phyloP scores from a whole-genome alignment of 2,888 invertebrate genomes.

The Oxyteleia sp. region DNA sequence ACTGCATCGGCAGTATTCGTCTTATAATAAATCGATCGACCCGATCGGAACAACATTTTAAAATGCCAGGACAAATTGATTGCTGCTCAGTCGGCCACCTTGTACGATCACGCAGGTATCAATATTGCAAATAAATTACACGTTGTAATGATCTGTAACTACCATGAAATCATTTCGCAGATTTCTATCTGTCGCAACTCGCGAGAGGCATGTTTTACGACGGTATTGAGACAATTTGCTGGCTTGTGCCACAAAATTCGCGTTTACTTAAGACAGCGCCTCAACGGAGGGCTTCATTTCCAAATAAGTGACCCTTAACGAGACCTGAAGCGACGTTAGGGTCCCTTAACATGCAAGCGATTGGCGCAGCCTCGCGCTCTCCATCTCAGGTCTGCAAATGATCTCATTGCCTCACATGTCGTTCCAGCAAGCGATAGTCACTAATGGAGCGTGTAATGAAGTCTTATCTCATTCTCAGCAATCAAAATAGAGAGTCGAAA shows the following conservation, averaged over 20 bases:
- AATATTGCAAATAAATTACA: constrained; percentile 44
- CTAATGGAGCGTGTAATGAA: constrained; percentile 70
- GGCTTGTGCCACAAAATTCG: constrained; percentile 12
- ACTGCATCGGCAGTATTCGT: too few relatives aligned
- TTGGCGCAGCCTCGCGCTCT: constrained; percentile 15
- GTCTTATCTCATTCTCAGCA: constrained; percentile 60
- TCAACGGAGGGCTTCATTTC: constrained; percentile 33
- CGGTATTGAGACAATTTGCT: not conserved
- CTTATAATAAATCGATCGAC: too few relatives aligned
- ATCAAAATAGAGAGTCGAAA: constrained; percentile 65
- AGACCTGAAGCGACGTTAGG: constrained; percentile 30
- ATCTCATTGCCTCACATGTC: constrained; percentile 70
- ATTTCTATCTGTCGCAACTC: constrained; percentile 3
- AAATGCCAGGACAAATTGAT: too few relatives aligned
- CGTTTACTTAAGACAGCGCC: constrained; percentile 9
- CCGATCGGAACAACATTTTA: too few relatives aligned
- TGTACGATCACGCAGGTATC: too few relatives aligned
- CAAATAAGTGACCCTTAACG: constrained; percentile 36
- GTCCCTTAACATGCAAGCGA: constrained; percentile 44
- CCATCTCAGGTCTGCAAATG: constrained; percentile 49
- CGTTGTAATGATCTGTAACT: constrained; percentile 28
- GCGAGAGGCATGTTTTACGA: constrained; percentile 7
- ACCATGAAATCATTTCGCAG: constrained; percentile 27
- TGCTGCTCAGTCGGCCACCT: too few relatives aligned
- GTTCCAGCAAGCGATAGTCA: constrained; percentile 57